Evolutionary conservation across 1,140 invertebrate genomes (phyloP), one percentile per base, ranked within the genome.

Genomic region (Notospermus geniculatus): DNA sequence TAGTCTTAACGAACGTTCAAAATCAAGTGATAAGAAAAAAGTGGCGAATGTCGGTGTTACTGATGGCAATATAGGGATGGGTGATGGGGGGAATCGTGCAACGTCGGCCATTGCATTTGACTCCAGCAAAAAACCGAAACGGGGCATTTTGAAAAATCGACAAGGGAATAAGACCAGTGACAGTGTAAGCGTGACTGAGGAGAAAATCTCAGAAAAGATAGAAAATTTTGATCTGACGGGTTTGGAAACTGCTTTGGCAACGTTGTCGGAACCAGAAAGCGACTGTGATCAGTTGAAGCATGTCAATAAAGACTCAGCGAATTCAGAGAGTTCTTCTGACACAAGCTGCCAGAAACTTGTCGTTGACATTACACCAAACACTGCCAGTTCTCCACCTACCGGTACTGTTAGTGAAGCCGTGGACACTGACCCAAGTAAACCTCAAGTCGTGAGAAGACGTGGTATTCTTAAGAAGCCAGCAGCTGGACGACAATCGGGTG

Each of bases 121-220:
- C 58, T 74, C 71, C 19, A 67, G 68, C 22, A 69, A 63, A 55
- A 75, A 71, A 59, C 77, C 77, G 53, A 68, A 65, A 22, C 63
- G 72, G 25, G 63, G 76, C 17, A 79, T 79, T 55, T 60, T 79
- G 22, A 79, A 79, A 57, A 65, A 73, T 23, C 72, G 67, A 53
- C 72, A 72, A 22, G 74, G 73, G 62, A 75, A 73, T 54, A 73
- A 69, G 57, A 68, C 72, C 29, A 70, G 71, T n/a, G 74, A 78
- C 45, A 74, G 69, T 62, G 72, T 72, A 1, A 74, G 74, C 62
- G 66, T 67, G 23, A 52, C 72, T 2, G 53, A 57, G 22, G 13
- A n/a, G 17, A 19, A 27, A 5, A 46, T 41, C 56, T 36, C 32
- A 36, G 32, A 36, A 15, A 36, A 36, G 15, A 36, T 15, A 15